phyloP scores from a whole-genome alignment of 1,140 invertebrate genomes.

The Triops longicaudatus region DNA sequence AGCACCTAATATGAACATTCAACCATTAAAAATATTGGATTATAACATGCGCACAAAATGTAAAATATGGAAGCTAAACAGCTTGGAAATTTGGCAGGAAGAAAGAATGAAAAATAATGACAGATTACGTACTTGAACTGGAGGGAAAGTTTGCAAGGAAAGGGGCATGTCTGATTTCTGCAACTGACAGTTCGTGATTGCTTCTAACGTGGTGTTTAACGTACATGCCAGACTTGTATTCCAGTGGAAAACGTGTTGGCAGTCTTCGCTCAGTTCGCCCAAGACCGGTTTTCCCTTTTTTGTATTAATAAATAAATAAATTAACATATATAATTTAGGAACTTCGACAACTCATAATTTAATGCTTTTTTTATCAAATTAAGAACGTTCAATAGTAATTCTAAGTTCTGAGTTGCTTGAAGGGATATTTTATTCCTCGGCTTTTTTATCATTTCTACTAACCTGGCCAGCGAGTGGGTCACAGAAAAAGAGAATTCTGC shows the following conservation, averaged over 20 bases:
- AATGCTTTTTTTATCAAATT: no score
- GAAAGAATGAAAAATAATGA: background rate
- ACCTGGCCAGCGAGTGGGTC: background rate
- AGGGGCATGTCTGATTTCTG: background rate
- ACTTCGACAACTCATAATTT: no score
- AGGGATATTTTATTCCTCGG: no score
- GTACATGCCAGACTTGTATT: background rate
- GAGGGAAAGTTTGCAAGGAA: background rate
- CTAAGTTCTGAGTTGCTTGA: no score
- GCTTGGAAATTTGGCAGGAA: no score
- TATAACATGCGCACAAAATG: no score
- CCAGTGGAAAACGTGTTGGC: background rate
- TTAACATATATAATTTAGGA: background rate
- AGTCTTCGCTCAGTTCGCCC: background rate
- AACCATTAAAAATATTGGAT: no score
- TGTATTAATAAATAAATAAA: background rate
- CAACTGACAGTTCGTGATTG: background rate
- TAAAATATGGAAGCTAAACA: no score
- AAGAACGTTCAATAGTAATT: no score
- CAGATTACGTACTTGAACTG: background rate
- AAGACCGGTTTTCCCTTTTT: background rate
- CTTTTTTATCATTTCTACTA: no score
- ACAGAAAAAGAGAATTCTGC: background rate
- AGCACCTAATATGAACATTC: no score
- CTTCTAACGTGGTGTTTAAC: background rate